phyloP scores from a whole-genome alignment of 2,113 vertebrate species.

The Rhinoptilus africanus region DNA sequence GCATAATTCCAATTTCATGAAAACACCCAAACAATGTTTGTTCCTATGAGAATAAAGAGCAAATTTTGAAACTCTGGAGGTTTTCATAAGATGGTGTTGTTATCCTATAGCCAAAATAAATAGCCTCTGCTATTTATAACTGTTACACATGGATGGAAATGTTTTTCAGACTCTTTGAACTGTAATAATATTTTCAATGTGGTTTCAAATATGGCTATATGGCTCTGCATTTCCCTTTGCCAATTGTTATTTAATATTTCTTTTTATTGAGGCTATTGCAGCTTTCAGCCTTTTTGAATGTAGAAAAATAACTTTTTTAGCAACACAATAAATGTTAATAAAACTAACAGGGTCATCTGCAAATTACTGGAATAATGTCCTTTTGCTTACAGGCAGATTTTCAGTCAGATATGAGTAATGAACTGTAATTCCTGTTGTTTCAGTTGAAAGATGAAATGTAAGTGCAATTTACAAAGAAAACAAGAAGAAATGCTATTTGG shows the following conservation, averaged over 20 bases:
- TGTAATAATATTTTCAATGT: background rate
- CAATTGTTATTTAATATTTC: background rate
- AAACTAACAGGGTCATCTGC: conserved; percentile 25
- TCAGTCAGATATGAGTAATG: conserved; percentile 28
- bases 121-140: background rate
- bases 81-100: background rate
- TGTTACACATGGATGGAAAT: background rate
- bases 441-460: background rate
- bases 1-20: background rate
- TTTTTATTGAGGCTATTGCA: background rate
- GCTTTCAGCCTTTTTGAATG: background rate
- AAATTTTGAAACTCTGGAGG: background rate
- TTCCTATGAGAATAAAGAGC: background rate
- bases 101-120: background rate
- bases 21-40: background rate
- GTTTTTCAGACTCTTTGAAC: background rate
- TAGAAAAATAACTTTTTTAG: background rate
- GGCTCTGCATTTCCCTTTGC: background rate
- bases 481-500: background rate
- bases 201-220: background rate
- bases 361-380: conserved; percentile 39
- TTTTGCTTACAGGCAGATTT: conserved; percentile 55
- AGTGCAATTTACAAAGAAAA: conserved; percentile 26
- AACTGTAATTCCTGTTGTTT: conserved; percentile 48
- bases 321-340: background rate